Evolutionary conservation across 2,113 vertebrate species (phyloP).

Genomic region (Peromyscus maniculatus): DNA sequence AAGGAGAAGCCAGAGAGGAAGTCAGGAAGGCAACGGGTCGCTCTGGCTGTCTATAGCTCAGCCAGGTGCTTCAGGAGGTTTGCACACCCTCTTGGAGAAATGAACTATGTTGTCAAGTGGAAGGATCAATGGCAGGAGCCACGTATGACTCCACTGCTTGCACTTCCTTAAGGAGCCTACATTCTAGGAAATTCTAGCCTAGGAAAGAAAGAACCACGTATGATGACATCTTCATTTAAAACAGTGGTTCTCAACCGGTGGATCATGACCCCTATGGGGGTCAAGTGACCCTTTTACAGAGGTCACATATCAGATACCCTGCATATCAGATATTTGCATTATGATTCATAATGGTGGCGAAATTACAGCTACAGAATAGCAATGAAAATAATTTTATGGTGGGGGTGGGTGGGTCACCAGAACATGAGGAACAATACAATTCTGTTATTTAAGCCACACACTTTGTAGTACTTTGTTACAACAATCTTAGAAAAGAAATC

Average conservation of each 20-base stretch:
- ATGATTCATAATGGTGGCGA: neutral
- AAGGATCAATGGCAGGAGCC: neutral
- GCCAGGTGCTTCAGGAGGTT: neutral
- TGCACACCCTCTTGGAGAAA: neutral
- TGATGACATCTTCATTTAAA: neutral
- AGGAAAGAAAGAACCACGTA: neutral
- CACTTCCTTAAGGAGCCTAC: neutral
- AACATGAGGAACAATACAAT: neutral
- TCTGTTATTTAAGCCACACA: neutral
- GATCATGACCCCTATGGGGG: neutral
- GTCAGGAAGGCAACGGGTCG: no score
- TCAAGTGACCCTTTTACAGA: neutral
- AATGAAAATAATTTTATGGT: neutral
- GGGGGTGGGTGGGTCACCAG: neutral
- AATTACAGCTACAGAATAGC: neutral
- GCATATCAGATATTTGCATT: neutral
- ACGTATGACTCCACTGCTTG: accelerated
- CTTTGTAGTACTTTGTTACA: neutral
- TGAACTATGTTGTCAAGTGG: neutral
- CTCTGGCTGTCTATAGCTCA: neutral
- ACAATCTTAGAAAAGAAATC: neutral
- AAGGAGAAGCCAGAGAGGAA: neutral
- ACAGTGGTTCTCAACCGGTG: neutral
- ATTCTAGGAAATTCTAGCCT: no score
- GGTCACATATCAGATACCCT: neutral